These are phyloP conservation scores for Montipora cactus DNA, from an alignment of 64 coral and sea anemone genomes.

Conservation along the genomic window DNA sequence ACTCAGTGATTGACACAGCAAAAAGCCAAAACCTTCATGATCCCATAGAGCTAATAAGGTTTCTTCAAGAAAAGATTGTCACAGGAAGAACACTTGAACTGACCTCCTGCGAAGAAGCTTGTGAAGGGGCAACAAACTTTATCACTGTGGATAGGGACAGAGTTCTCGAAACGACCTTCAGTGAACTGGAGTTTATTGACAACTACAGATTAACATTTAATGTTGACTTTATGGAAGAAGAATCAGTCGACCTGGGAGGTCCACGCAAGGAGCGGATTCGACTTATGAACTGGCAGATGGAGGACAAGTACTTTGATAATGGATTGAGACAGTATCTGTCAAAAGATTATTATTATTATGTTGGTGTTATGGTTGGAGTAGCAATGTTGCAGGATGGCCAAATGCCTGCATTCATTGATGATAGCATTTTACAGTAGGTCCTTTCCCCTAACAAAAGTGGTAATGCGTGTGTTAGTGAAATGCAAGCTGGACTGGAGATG, in stretches of 20 bases:
- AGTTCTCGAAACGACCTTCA: no score
- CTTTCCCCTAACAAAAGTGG: background rate
- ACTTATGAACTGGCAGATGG: conserved; percentile 35
- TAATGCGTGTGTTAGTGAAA: conserved; percentile 63
- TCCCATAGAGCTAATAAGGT: no score
- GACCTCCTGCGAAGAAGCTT: no score
- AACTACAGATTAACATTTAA: no score
- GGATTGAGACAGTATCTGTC: conserved; percentile 27
- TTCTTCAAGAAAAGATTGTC: no score
- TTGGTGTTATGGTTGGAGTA: conserved; percentile 62
- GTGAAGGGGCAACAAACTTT: no score
- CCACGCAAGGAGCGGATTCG: conserved; percentile 63
- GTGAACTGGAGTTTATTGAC: no score
- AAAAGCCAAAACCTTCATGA: no score
- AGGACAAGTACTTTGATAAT: conserved; percentile 58
- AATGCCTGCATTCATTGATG: conserved; percentile 13
- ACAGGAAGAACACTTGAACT: no score
- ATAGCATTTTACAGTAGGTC: conserved; percentile 39
- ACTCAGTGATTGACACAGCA: no score
- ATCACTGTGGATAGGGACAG: no score
- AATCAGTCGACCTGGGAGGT: conserved; percentile 42
- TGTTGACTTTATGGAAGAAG: background rate
- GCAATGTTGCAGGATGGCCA: conserved; percentile 37
- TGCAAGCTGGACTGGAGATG: conserved; percentile 51
- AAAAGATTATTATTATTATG: conserved; percentile 38